phyloP scores from a whole-genome alignment of 1,140 invertebrate species.

The Drosophila jambulina region DNA sequence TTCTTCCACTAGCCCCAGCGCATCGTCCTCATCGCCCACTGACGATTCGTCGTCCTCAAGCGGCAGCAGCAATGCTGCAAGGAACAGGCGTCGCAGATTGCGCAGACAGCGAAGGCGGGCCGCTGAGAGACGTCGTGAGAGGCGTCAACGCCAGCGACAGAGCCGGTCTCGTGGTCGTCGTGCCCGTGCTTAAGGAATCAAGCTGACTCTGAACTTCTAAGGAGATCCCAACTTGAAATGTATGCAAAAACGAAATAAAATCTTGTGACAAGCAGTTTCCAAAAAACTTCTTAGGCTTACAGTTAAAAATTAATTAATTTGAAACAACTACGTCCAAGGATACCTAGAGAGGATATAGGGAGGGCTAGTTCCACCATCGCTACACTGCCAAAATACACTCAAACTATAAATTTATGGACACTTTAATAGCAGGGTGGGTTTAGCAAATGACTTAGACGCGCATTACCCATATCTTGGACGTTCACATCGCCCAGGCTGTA shows the following conservation, averaged over 20 bases:
- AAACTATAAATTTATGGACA: background rate
- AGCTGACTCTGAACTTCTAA: background rate
- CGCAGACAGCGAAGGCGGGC: background rate
- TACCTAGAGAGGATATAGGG: background rate
- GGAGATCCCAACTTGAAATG: background rate
- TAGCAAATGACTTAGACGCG: constrained; percentile 43
- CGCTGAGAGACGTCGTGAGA: background rate
- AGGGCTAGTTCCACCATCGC: background rate
- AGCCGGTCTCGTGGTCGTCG: background rate
- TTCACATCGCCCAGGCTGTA: constrained; percentile 42
- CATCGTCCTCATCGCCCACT: background rate
- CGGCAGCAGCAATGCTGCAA: background rate
- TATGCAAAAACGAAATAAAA: background rate
- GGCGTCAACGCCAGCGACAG: constrained; percentile 1
- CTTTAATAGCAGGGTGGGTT: constrained; percentile 60
- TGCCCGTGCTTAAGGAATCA: background rate
- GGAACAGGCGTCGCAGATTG: background rate
- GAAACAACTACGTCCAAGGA: background rate
- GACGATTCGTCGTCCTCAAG: constrained; percentile 1
- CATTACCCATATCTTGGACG: constrained; percentile 29
- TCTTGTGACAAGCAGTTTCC: background rate
- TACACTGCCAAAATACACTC: background rate
- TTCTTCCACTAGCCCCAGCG: background rate
- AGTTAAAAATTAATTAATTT: background rate
- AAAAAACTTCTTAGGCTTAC: background rate